Percentiles rank a stretch among this genome's conserved stretches.
These are phyloP conservation scores for Oncorhynchus nerka DNA, from an alignment of 2,113 vertebrate genomes.

Conservation along the genomic window DNA sequence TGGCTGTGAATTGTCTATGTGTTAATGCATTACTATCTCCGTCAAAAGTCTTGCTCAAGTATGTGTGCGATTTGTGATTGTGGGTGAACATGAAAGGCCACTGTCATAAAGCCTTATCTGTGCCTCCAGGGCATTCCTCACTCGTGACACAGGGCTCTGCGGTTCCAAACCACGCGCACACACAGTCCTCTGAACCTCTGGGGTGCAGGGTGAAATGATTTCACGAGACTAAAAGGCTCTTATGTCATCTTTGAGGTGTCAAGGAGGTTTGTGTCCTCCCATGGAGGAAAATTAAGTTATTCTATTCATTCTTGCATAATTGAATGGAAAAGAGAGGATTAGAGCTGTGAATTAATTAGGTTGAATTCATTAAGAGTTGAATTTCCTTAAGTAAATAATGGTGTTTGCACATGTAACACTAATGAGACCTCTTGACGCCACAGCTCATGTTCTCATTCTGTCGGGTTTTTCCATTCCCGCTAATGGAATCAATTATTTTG, in stretches of 20 bases:
- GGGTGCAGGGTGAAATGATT: too few species aligned
- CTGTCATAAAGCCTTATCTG: constrained; percentile 22
- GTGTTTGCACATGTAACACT: constrained; percentile 10
- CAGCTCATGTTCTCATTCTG: constrained; percentile 11
- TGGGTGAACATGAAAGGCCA: constrained; percentile 2
- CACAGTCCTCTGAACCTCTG: neutral
- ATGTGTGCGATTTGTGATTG: constrained; percentile 2
- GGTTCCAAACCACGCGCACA: neutral
- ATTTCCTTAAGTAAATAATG: constrained; percentile 15
- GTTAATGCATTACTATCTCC: neutral
- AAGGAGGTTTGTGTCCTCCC: too few species aligned
- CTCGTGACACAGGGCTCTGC: constrained; percentile 7
- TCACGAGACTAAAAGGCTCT: too few species aligned
- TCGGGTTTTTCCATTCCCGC: constrained; percentile 3
- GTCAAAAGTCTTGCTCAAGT: neutral
- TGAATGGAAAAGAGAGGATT: too few species aligned
- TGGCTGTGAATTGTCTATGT: neutral
- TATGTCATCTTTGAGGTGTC: too few species aligned
- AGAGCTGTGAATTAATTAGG: neutral
- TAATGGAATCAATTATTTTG: constrained; percentile 16
- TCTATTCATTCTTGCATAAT: too few species aligned
- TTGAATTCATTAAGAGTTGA: neutral
- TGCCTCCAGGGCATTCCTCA: constrained; percentile 11
- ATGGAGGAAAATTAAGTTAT: too few species aligned
- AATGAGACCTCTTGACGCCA: neutral